Base-by-base conservation (phyloP, 2,888 invertebrate species). In the Meta bourneti region DNA sequence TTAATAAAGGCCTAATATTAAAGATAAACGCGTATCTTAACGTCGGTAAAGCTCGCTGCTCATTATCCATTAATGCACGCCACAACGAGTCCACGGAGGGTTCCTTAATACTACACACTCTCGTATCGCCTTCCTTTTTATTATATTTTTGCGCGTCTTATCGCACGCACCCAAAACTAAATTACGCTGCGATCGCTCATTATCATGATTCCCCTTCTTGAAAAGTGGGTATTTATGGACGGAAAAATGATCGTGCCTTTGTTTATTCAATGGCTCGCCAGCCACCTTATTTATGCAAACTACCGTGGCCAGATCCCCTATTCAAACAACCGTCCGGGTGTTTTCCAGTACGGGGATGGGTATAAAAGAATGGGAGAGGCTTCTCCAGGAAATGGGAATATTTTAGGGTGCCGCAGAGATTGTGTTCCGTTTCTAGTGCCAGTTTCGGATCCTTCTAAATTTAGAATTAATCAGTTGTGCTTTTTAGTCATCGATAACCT, bases 1-100 rank as follows among this genome's bases (percentile, higher is more conserved):
- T 61, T 82, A 89, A 89, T 89, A 89, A 89, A 82, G 34, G 69
- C 89, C 75, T 70, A 81, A 89, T 86, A 75, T 75, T 87, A 70
- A 80, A 87, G 80, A 82, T 69, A 75, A 81, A 82, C 49, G 61
- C 77, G n/a, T 69, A 75, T 74, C 89, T 89, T 69, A 74, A 49
- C 70, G 16, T 70, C 79, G 16, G 52, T n/a, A 70, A 49, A 78
- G 52, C 70, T 78, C 52, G 52, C 20, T 74, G 49, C 78, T 79
- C 86, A 86, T 86, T 86, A 86, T 77, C 75, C 69, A 77, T 85
- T 85, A 85, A 74, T 48, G 75, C 70, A 79, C 16, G 69, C 86
- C n/a, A 34, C 49, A 52, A 34, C 48, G 54, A 72, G 54, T 82
- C 52, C 49, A 69, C 16, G 13, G 51, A 61, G n/a, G 16, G 81